Percentiles rank a stretch among this genome's conserved stretches.
Conservation (phyloP, 2,113 vertebrate species). For the Orthonyx spaldingii region DNA sequence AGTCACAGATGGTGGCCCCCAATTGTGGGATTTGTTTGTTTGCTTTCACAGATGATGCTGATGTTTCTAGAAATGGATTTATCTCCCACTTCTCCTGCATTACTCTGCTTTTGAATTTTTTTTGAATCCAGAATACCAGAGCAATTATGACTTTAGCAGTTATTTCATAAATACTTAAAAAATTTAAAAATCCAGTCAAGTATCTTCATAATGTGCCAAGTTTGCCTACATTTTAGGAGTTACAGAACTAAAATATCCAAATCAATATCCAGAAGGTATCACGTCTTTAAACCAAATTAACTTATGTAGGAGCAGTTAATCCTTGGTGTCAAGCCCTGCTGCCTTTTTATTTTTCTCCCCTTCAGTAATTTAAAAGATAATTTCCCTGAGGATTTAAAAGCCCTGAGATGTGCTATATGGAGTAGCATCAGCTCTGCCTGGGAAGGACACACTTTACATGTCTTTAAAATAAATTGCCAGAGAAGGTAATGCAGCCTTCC, state of each 20-base stretch:
- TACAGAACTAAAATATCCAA: conserved; percentile 53
- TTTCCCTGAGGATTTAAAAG: conserved; percentile 74
- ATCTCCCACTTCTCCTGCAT: background rate
- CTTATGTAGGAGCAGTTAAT: conserved; percentile 71
- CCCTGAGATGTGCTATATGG: conserved; percentile 42
- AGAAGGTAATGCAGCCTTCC: conserved; percentile 9
- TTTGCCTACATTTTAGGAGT: conserved; percentile 18
- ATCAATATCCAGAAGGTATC: conserved; percentile 66
- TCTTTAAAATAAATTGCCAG: conserved; percentile 63
- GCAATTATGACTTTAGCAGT: background rate
- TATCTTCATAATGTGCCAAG: conserved; percentile 30
- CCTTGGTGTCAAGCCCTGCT: conserved; percentile 64
- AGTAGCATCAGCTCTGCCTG: conserved; percentile 51
- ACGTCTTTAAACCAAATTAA: conserved; percentile 73
- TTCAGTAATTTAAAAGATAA: conserved; percentile 78
- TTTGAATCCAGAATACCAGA: background rate
- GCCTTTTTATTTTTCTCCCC: conserved; percentile 37
- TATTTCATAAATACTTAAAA: conserved; percentile 24
- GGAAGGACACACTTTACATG: conserved; percentile 66
- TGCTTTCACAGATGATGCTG: background rate
- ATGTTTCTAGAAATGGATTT: background rate
- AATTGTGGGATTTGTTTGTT: background rate
- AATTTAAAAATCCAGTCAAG: conserved; percentile 42
- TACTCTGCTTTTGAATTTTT: background rate
- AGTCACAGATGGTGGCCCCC: background rate